A percentile compares a stretch with the other conserved stretches of the same genome.
phyloP scores from a whole-genome alignment of 1,140 invertebrate genomes.

The Bombus cullumanus region DNA sequence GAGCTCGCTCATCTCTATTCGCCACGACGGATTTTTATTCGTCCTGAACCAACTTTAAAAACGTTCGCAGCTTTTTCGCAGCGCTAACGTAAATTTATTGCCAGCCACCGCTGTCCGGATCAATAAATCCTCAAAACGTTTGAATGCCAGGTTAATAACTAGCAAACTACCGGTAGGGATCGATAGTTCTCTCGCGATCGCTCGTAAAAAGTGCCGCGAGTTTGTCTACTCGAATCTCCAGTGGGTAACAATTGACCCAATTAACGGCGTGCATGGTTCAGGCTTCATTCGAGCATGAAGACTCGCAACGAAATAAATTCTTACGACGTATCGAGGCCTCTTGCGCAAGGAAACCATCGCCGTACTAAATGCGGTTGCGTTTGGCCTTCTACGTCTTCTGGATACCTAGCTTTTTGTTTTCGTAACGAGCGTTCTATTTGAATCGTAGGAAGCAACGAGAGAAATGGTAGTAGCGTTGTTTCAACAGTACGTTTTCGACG shows the following conservation, averaged over 20 bases:
- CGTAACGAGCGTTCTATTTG: background rate
- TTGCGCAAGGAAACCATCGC: constrained; percentile 28
- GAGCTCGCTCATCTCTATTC: background rate
- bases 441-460: background rate
- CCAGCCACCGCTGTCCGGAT: background rate
- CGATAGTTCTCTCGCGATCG: constrained; percentile 13
- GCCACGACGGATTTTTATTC: background rate
- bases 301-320: constrained; percentile 55
- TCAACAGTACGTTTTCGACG: background rate
- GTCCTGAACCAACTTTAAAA: background rate
- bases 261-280: constrained; percentile 45
- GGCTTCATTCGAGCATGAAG: constrained; percentile 52
- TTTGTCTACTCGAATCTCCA: constrained; percentile 6
- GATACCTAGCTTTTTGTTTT: background rate
- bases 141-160: constrained; percentile 11
- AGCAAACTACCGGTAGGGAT: background rate
- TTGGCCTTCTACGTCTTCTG: background rate
- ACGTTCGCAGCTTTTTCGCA: background rate
- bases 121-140: constrained; percentile 1
- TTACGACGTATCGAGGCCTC: constrained; percentile 15
- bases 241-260: constrained; percentile 48
- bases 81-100: constrained; percentile 3
- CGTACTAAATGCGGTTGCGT: background rate
- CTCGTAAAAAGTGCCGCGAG: constrained; percentile 43
- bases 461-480: background rate